phyloP scores from a whole-genome alignment of 1,140 invertebrate genomes.

The Drosophila nigromelanica region DNA sequence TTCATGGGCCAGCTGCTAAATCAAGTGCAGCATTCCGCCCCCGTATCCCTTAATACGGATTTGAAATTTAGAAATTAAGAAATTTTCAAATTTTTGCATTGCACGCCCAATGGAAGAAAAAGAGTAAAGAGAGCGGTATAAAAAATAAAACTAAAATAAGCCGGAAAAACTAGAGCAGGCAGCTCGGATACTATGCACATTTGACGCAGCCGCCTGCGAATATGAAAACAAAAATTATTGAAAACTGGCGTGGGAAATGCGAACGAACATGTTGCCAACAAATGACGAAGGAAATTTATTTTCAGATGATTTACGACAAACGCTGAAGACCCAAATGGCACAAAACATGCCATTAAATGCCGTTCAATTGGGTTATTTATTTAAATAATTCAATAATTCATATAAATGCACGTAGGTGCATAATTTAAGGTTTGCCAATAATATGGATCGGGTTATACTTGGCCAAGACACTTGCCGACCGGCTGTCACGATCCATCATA shows the following conservation, averaged over 20 bases:
- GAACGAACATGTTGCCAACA: conserved; percentile 63
- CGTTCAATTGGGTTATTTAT: conserved; percentile 28
- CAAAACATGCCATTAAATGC: conserved; percentile 14
- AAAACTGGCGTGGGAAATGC: conserved; percentile 63
- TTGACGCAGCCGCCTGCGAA: conserved; percentile 45
- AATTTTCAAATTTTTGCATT: conserved; percentile 28
- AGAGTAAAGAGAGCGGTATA: background rate
- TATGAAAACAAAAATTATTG: conserved; percentile 47
- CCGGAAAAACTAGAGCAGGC: conserved; percentile 71
- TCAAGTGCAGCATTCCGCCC: conserved; percentile 26
- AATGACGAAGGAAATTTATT: conserved; percentile 76
- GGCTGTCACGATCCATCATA: conserved; percentile 76
- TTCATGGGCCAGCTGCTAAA: conserved; percentile 42
- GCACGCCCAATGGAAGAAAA: conserved; percentile 5
- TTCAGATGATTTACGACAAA: conserved; percentile 37
- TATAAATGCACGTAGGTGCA: conserved; percentile 48
- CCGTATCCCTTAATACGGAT: background rate
- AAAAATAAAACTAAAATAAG: conserved; percentile 56
- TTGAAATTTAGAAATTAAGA: conserved; percentile 12
- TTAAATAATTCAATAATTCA: conserved; percentile 53
- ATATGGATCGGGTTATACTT: conserved; percentile 5
- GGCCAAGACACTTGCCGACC: conserved; percentile 66
- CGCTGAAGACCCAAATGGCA: background rate
- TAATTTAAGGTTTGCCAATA: conserved; percentile 49
- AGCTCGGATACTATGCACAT: conserved; percentile 58